Evolutionary conservation across 2,797 vertebrate species (phyloP).

Genomic region (Novumbra hubbsi): DNA sequence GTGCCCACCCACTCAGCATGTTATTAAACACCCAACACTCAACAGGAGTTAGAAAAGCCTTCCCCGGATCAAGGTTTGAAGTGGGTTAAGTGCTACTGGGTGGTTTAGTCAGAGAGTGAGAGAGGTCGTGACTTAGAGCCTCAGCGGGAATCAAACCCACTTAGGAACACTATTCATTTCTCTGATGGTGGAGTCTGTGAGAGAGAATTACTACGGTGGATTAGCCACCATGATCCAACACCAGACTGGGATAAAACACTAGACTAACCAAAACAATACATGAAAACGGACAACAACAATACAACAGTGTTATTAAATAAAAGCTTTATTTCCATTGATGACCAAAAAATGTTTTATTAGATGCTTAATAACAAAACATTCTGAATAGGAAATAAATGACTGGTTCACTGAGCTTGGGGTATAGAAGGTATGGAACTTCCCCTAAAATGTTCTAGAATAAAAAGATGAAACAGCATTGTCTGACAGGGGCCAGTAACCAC

Average conservation of each 20-base stretch:
- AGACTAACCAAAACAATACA: not conserved
- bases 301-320: not conserved
- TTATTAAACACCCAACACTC: not conserved
- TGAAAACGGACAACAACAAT: not conserved
- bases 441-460: not conserved
- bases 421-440: too few species aligned
- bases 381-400: not conserved
- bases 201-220: not conserved
- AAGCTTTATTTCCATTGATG: not conserved
- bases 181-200: not conserved
- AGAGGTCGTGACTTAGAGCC: not conserved
- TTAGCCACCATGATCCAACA: not conserved
- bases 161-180: not conserved
- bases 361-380: not conserved
- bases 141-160: too few species aligned
- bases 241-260: not conserved
- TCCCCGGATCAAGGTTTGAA: not conserved
- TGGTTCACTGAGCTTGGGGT: not conserved
- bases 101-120: not conserved
- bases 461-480: not conserved
- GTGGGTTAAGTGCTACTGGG: not conserved
- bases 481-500: not conserved
- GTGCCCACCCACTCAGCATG: not conserved
- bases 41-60: not conserved
- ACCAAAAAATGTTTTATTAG: not conserved